phyloP scores from a whole-genome alignment of 2,888 invertebrate genomes.

The Lutraria lutraria region DNA sequence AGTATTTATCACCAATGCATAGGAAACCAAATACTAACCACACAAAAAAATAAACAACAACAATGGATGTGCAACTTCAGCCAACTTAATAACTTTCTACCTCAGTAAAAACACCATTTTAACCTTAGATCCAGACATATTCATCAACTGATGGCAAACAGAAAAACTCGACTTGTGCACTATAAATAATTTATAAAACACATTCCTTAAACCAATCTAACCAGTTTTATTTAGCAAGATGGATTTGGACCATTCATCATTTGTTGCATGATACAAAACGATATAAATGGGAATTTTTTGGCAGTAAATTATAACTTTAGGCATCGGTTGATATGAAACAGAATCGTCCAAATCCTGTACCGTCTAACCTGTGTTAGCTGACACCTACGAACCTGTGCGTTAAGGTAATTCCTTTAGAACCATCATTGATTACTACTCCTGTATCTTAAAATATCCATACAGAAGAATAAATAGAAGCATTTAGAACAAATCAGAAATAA shows the following conservation, averaged over 20 bases:
- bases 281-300: not conserved
- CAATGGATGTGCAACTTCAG: not conserved
- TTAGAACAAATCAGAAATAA: too few species aligned
- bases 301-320: not conserved
- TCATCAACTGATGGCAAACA: not conserved
- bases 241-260: not conserved
- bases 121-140: not conserved
- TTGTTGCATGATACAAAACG: not conserved
- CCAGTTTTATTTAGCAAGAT: not conserved
- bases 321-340: too few species aligned
- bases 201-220: constrained; percentile 9
- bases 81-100: not conserved
- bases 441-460: too few species aligned
- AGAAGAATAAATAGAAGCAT: too few species aligned
- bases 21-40: not conserved
- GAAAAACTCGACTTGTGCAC: not conserved
- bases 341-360: too few species aligned
- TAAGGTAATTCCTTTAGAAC: too few species aligned
- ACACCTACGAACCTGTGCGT: too few species aligned
- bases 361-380: too few species aligned
- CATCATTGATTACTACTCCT: too few species aligned
- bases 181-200: constrained; percentile 12
- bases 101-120: not conserved
- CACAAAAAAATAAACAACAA: not conserved
- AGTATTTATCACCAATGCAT: too few species aligned